phyloP scores from a whole-genome alignment of 2,888 invertebrate genomes.

The Drosophila atripex region DNA sequence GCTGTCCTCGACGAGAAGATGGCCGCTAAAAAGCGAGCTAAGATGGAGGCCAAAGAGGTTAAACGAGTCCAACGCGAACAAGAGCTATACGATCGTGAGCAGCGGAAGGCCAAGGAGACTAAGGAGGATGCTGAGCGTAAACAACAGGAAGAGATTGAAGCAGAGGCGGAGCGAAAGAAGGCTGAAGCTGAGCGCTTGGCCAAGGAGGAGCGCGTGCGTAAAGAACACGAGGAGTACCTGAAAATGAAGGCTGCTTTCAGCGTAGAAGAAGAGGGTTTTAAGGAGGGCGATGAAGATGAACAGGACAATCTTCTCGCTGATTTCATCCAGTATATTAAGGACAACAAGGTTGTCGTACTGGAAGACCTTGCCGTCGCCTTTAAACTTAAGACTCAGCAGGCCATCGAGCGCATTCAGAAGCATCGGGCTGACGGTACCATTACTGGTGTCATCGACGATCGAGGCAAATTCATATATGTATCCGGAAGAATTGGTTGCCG shows the following conservation, averaged over 20 bases:
- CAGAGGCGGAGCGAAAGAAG: slow-evolving; percentile 89
- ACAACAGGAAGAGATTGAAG: slow-evolving; percentile 88
- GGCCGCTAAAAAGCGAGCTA: slow-evolving; percentile 97
- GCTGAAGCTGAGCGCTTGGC: slow-evolving; percentile 89
- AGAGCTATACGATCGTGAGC: slow-evolving; percentile 90
- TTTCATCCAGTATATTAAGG: slow-evolving; percentile 94
- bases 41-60: slow-evolving; percentile 96
- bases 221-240: slow-evolving; percentile 95
- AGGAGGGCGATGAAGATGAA: slow-evolving; percentile 89
- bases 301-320: slow-evolving; percentile 90
- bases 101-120: slow-evolving; percentile 91
- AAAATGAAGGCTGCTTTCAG: slow-evolving; percentile 95
- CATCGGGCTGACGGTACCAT: slow-evolving; percentile 92
- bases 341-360: slow-evolving; percentile 95
- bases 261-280: slow-evolving; percentile 96
- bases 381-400: slow-evolving; percentile 94
- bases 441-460: slow-evolving; percentile 99
- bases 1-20: slow-evolving; percentile 88
- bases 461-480: slow-evolving; percentile 99
- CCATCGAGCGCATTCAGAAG: slow-evolving; percentile 93
- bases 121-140: slow-evolving; percentile 90
- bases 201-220: slow-evolving; percentile 91
- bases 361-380: slow-evolving; percentile 97
- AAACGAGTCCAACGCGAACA: slow-evolving; percentile 92
- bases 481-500: slow-evolving; percentile 95